Conservation (phyloP, 2,113 vertebrate genomes). For the Ranitomeya variabilis region DNA sequence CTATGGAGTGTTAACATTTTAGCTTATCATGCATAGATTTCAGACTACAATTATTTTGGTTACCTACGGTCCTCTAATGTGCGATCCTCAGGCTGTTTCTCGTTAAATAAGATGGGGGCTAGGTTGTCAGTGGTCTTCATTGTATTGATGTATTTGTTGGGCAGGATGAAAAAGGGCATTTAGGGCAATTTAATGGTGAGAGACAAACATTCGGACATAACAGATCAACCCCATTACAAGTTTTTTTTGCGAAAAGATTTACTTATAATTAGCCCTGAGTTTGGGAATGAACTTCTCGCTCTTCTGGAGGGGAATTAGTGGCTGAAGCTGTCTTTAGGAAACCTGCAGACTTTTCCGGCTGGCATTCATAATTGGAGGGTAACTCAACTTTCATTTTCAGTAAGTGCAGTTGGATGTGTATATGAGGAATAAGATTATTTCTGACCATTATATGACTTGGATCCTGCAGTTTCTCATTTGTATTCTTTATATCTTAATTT, state of each 20-base stretch:
- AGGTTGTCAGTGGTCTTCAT: background rate
- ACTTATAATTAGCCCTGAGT: background rate
- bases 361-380: too few species aligned
- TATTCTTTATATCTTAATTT: too few species aligned
- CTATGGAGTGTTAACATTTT: background rate
- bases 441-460: too few species aligned
- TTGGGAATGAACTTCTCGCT: too few species aligned
- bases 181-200: background rate
- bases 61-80: background rate
- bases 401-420: too few species aligned
- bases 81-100: background rate
- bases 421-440: too few species aligned
- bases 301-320: too few species aligned
- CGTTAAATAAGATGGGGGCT: background rate
- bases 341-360: too few species aligned
- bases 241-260: background rate
- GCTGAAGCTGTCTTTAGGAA: too few species aligned
- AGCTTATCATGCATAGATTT: too few species aligned
- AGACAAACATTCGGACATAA: background rate
- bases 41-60: background rate
- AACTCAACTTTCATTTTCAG: too few species aligned
- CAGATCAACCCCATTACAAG: background rate
- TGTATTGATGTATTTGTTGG: background rate
- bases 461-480: too few species aligned
- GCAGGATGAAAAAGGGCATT: background rate